Conservation (phyloP, 2,113 vertebrate species). For the Chloropsis cyanopogon region DNA sequence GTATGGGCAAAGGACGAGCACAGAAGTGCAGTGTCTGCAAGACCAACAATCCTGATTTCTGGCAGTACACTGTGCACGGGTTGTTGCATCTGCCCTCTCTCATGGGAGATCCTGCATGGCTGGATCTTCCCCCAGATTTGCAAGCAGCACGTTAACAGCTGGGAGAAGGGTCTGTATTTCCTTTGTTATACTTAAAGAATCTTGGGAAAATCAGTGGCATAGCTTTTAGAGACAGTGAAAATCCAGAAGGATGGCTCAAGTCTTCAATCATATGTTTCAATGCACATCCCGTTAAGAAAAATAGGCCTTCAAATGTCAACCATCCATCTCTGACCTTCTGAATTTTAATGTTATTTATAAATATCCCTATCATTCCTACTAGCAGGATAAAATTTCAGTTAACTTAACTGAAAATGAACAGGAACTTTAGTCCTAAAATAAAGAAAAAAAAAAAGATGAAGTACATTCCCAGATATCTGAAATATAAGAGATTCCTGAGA, state of each 20-base stretch:
- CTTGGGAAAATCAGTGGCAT: neutral
- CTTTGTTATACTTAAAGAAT: neutral
- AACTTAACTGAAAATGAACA: neutral
- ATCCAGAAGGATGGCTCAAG: neutral
- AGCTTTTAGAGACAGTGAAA: neutral
- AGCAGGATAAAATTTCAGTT: neutral
- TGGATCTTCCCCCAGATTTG: neutral
- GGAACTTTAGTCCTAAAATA: neutral
- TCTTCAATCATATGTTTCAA: neutral
- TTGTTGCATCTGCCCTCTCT: neutral
- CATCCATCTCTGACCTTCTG: neutral
- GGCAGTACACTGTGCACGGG: neutral
- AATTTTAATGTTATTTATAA: neutral
- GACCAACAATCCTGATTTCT: neutral
- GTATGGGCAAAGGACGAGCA: neutral
- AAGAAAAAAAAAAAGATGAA: neutral
- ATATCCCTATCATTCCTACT: neutral
- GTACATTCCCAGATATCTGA: neutral
- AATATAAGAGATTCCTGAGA: neutral
- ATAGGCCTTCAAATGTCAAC: neutral
- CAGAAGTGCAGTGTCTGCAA: neutral
- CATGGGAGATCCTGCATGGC: neutral
- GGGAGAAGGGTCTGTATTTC: neutral
- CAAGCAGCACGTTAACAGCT: neutral
- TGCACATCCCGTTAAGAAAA: neutral